phyloP scores from a whole-genome alignment of 2,113 vertebrate species.

The Mus musculus region DNA sequence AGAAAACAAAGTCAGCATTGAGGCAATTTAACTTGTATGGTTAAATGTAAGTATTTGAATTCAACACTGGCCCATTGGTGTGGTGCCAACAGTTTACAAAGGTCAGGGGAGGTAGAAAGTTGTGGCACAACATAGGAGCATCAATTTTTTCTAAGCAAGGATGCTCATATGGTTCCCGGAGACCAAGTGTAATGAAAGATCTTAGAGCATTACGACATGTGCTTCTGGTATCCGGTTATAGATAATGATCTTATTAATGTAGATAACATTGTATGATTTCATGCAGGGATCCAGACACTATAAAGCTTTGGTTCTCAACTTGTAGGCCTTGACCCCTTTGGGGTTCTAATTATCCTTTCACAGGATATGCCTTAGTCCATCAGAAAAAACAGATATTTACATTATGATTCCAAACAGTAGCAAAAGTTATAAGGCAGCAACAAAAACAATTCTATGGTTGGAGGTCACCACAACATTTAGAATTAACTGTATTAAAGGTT shows the following conservation, averaged over 20 bases:
- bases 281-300: neutral
- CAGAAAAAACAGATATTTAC: neutral
- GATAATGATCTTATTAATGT: neutral
- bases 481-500: neutral
- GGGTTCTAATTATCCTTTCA: neutral
- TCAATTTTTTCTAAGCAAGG: neutral
- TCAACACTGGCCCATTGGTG: neutral
- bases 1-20: slow-evolving; percentile 1
- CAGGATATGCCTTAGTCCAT: neutral
- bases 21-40: neutral
- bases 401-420: neutral
- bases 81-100: neutral
- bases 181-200: neutral
- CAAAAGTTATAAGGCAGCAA: neutral
- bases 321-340: neutral
- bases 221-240: neutral
- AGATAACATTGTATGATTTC: slow-evolving; percentile 18
- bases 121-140: neutral
- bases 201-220: neutral
- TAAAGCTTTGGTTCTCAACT: neutral
- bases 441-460: neutral
- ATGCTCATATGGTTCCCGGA: neutral
- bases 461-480: neutral
- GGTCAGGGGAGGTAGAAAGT: neutral
- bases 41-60: neutral